Base-by-base conservation (phyloP, 2,888 invertebrate genomes). In the Scaptomyza caliginosa region DNA sequence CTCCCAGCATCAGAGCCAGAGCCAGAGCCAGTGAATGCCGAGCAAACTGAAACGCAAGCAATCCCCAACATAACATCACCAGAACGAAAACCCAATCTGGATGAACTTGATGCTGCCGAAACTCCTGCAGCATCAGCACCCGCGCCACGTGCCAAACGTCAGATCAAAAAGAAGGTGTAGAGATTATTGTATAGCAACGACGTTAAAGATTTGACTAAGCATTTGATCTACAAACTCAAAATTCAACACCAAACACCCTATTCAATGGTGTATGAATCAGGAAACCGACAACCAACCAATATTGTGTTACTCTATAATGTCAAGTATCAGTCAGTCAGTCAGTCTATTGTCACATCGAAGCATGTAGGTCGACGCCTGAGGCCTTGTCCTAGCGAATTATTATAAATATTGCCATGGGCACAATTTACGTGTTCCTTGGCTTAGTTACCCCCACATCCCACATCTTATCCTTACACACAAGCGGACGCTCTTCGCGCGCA, bases 141-240 rank as follows among this genome's bases (percentile, higher is more conserved):
- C 10, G 26, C 16, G 36, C 32, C 77, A 17, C 77, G 71, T 26
- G 23, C 68, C 52, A 86, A 71, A 28, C 67, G 84, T 21, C 50
- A 45, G 0, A n/a, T 73, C 6, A 86, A 73, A 16, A 88, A 77
- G 57, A 89, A 88, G 58, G 74, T 80, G 55, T 86, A 81, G 42
- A 45, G 11, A 10, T 6, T n/a, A 19, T 42, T 28, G 24, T 2
- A 10, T 30, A 67, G 23, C 32, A 45, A 28, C 45, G 13, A 28
- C 42, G 39, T n/a, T 67, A 45, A 56, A 38, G 49, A 49, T 60
- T 72, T 50, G 68, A 60, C 46, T 70, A 58, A 81, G 82, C 55
- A 77, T 75, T 85, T 82, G 68, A 77, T 39, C 21, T 24, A 50
- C 78, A 82, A 65, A 79, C 77, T 84, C 82, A 77, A 71, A 24